Base-by-base conservation (phyloP, 2,113 vertebrate genomes). In the Saccopteryx leptura region DNA sequence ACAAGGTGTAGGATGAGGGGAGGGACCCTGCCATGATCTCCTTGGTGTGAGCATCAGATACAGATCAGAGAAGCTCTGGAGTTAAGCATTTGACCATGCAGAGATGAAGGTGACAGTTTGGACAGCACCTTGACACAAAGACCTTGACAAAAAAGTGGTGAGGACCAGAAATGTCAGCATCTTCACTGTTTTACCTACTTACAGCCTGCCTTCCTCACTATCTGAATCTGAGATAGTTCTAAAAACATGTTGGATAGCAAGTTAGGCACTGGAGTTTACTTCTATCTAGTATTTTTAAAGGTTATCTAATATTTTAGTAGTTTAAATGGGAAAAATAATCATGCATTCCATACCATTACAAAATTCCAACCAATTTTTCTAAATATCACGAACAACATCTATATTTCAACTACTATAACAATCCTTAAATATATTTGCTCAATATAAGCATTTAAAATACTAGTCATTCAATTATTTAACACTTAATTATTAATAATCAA, bases 281-380 rank as follows among this genome's bases (percentile, higher is more conserved):
- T 26, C 13, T 46, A 48, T 33, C 28, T 46, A 74, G 56, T 60
- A 61, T 86, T 93, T 86, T 75, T 76, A 84, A 39, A 91, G 6
- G n/a, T 86, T 15, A 11, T n/a, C 56, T 65, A 76, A 83, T 46
- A 11, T 78, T 60, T 52, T 79, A 87, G 39, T 68, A 80, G 88
- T 63, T 93, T 72, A 80, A 94, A 76, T 82, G 11, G 76, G 60
- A 86, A 86, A 93, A 75, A 90, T 63, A 75, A 14, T 48, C 5
- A 61, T 54, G 13, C 52, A 80, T 52, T 84, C 10, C 12, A 33
- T 31, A 89, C 69, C 28, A 15, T 48, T 26, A 52, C 17, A 68
- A 86, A 92, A 60, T 33, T 60, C 4, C 19, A 48, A 54, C 6
- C 26, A 65, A 14, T 48, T 93, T 85, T 76, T 26, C 69, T 80